Percentiles rank a stretch among this genome's conserved stretches.
phyloP scores from a whole-genome alignment of 1,140 invertebrate genomes.

The Lasioglossum albipes region DNA sequence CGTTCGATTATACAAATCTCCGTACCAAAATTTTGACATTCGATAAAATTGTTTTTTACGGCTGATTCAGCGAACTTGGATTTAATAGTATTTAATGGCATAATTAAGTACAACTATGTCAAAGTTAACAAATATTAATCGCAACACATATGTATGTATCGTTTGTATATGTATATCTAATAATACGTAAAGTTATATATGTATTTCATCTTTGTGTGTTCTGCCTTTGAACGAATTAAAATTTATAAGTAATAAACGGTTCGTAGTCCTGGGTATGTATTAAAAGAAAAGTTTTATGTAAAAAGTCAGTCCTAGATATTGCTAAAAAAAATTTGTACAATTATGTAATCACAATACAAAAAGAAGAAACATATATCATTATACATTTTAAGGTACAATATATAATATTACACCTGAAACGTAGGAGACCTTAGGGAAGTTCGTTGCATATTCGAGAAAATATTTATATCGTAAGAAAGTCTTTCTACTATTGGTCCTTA shows the following conservation, averaged over 20 bases:
- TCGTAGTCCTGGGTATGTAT: conserved; percentile 18
- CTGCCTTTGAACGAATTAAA: conserved; percentile 37
- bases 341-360: conserved; percentile 45
- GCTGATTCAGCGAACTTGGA: neutral
- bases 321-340: conserved; percentile 46
- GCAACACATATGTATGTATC: neutral
- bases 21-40: neutral
- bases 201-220: conserved; percentile 35
- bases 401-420: conserved; percentile 38
- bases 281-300: conserved; percentile 31
- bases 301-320: conserved; percentile 46
- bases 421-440: conserved; percentile 4
- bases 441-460: conserved; percentile 25
- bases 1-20: neutral
- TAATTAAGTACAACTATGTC: conserved; percentile 42
- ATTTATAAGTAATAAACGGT: conserved; percentile 30
- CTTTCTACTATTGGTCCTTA: conserved; percentile 1
- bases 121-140: conserved; percentile 29
- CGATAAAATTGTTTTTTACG: neutral
- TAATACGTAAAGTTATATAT: conserved; percentile 7
- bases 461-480: conserved; percentile 9
- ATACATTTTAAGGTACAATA: conserved; percentile 31
- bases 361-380: conserved; percentile 31
- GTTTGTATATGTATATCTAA: neutral
- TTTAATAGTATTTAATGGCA: conserved; percentile 2